A percentile compares a stretch with the other conserved stretches of the same genome.
These are phyloP conservation scores for Paguma larvata DNA, from an alignment of 2,797 vertebrate species.

Conservation along the genomic window DNA sequence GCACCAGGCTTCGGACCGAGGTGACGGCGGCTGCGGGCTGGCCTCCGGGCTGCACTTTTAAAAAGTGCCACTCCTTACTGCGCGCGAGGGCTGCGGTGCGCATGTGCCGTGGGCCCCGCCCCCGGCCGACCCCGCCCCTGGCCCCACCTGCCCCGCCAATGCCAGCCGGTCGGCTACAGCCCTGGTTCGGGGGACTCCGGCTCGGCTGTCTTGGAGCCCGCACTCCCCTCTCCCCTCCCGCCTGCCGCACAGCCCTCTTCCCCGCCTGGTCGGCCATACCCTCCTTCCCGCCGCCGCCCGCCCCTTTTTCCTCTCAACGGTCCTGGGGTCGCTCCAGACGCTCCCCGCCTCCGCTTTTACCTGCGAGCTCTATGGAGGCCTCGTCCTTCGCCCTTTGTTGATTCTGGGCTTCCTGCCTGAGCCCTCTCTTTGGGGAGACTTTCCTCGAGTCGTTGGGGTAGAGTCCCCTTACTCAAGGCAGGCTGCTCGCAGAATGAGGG, in stretches of 20 bases:
- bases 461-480: not conserved
- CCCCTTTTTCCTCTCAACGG: no score
- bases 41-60: constrained; percentile 61
- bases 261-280: fast-evolving
- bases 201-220: fast-evolving
- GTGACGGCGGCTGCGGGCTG: not conserved
- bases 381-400: not conserved
- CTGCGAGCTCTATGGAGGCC: not conserved
- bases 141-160: not conserved
- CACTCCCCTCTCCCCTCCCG: fast-evolving
- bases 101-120: constrained; percentile 68
- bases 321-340: not conserved
- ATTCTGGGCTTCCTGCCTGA: not conserved
- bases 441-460: not conserved
- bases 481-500: not conserved
- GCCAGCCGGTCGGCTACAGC: not conserved
- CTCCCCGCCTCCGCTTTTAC: not conserved
- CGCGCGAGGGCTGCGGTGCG: constrained; percentile 42
- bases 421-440: not conserved
- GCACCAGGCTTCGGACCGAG: not conserved
- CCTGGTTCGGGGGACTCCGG: not conserved
- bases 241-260: fast-evolving
- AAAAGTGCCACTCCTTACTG: constrained; percentile 72
- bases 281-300: not conserved
- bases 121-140: constrained; percentile 27